These are phyloP conservation scores for Oreotrochilus melanogaster DNA, from an alignment of 2,113 vertebrate genomes.

Conservation along the genomic window DNA sequence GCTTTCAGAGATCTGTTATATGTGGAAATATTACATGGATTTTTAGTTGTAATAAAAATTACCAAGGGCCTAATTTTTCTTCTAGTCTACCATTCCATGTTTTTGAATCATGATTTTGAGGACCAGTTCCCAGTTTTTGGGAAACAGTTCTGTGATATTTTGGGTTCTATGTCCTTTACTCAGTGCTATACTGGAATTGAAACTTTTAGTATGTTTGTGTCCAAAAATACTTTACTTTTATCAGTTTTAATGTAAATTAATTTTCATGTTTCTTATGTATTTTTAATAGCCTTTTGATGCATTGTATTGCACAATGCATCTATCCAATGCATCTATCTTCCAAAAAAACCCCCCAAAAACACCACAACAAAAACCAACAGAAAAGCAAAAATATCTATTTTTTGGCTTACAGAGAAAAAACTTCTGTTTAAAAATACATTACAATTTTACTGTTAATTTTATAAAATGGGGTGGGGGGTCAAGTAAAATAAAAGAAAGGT, in stretches of 20 bases:
- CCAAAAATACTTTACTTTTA: background rate
- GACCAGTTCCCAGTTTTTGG: too few relatives aligned
- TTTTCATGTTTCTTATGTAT: background rate
- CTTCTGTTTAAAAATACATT: background rate
- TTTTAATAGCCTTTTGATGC: background rate
- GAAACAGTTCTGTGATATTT: background rate
- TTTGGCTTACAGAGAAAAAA: background rate
- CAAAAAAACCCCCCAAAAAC: background rate
- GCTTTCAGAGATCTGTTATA: background rate
- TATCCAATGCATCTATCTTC: too few relatives aligned
- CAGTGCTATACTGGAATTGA: background rate
- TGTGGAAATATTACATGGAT: background rate
- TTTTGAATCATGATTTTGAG: background rate
- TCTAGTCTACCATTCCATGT: background rate
- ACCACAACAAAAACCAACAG: too few relatives aligned
- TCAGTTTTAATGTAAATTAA: background rate
- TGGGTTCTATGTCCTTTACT: background rate
- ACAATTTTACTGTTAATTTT: background rate
- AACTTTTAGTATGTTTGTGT: background rate
- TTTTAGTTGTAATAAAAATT: background rate
- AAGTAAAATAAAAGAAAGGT: background rate
- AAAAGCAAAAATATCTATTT: background rate
- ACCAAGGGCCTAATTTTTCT: background rate
- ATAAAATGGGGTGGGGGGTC: rapidly evolving
- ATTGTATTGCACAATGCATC: background rate